Base-by-base conservation (phyloP, 1,140 invertebrate genomes). In the Camponotus floridanus region DNA sequence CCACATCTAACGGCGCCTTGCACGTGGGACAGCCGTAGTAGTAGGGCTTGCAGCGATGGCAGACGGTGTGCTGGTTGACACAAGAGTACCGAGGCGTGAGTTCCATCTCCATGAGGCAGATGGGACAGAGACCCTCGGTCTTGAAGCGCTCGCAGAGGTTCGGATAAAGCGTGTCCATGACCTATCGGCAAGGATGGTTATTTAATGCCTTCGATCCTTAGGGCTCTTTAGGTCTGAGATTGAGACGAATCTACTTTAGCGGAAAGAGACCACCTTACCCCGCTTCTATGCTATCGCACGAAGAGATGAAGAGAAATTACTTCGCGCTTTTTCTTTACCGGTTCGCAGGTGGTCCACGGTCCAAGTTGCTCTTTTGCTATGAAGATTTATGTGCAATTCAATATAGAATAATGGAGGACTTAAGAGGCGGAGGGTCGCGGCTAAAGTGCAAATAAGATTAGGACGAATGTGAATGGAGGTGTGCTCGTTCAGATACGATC, bases 21-120 rank as follows among this genome's bases (percentile, higher is more conserved):
- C 94, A 94, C 6, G 87, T 91, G 26, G 93, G 93, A 78, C 94
- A 94, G 5, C 67, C 21, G 80, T 90, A 90, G 68, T 94, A 94
- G 76, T 93, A 93, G 3, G 93, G 93, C 65, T 93, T 94, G 83
- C 94, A 94, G 11, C 93, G 93, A 39, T 92, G 81, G 76, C 94
- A 94, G 5, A 94, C 84, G 11, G 85, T 87, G 70, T 94, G 94
- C 1, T 85, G 68, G 57, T 94, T 92, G 1, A 4, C 6, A 71
- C 94, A 94, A 3, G 87, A 79, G 78, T 91, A 93, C 79, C 88
- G 93, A 11, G 89, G 84, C 15, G 81, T 81, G 8, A 85, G 51
- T 18, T 86, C 91, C 90, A 93, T 94, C 61, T 91, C 91, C 90
- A 90, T 88, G 68, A 94, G 79, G 68, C 94, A 94, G 57, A 94